phyloP scores from a whole-genome alignment of 2,888 invertebrate species.

The Agrochola lota region DNA sequence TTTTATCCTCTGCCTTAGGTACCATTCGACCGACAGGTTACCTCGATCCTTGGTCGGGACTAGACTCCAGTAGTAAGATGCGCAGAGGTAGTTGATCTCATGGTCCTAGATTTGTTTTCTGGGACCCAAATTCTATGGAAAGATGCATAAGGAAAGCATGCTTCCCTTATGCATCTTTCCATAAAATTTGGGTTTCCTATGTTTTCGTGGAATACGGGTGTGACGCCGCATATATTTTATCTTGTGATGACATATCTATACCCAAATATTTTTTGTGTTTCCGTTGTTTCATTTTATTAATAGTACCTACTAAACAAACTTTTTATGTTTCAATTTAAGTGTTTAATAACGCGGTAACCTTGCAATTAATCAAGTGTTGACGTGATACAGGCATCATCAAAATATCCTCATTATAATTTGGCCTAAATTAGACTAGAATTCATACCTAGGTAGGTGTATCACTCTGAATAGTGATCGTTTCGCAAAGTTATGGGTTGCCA shows the following conservation, averaged over 20 bases:
- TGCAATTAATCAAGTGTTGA: slow-evolving; percentile 79
- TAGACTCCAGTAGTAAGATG: not conserved
- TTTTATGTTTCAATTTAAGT: slow-evolving; percentile 26
- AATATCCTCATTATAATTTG: slow-evolving; percentile 67
- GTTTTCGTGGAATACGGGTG: not conserved
- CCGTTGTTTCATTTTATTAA: slow-evolving; percentile 13
- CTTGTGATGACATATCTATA: not conserved
- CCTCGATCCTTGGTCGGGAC: not conserved
- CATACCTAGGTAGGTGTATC: not conserved
- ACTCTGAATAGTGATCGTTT: slow-evolving; percentile 11
- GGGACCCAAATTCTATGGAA: no score
- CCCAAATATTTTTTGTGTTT: not conserved
- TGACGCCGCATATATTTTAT: slow-evolving; percentile 19
- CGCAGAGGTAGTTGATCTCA: not conserved
- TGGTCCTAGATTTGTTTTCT: not conserved
- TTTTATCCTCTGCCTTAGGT: not conserved
- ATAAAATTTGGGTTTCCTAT: not conserved
- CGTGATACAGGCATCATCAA: slow-evolving; percentile 66
- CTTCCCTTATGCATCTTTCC: not conserved
- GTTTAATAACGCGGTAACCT: slow-evolving; percentile 68
- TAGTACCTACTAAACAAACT: slow-evolving; percentile 1
- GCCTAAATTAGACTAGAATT: slow-evolving; percentile 62
- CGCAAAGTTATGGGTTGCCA: slow-evolving; percentile 6
- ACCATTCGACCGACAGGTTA: not conserved
- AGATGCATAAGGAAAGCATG: no score